phyloP scores from a whole-genome alignment of 2,888 invertebrate species.

The Lydus trimaculatus region DNA sequence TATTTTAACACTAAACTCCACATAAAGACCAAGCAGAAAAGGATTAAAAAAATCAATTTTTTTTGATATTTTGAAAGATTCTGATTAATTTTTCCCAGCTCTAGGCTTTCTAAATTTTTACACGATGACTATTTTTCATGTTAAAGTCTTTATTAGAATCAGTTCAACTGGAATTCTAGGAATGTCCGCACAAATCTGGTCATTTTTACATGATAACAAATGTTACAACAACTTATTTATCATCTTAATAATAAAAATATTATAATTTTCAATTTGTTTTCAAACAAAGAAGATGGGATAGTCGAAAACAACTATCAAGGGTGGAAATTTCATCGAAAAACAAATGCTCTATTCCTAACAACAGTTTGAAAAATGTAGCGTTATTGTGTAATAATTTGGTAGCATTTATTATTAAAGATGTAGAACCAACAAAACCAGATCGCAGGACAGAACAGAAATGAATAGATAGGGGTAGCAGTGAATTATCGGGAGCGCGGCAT shows the following conservation, averaged over 20 bases:
- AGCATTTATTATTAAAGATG: slow-evolving; percentile 57
- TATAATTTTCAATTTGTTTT: neutral
- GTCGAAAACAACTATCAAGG: no score
- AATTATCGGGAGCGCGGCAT: slow-evolving; percentile 61
- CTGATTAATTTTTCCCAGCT: neutral
- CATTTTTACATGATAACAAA: neutral
- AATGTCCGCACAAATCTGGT: neutral
- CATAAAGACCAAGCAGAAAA: no score
- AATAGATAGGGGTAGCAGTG: slow-evolving; percentile 60
- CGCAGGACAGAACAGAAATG: slow-evolving; percentile 46
- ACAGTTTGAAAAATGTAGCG: slow-evolving; percentile 50
- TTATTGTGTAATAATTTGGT: slow-evolving; percentile 56
- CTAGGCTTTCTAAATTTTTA: neutral
- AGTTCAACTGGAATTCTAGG: no score
- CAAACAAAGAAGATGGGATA: no score
- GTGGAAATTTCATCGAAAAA: neutral
- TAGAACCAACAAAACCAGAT: slow-evolving; percentile 44
- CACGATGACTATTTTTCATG: no score
- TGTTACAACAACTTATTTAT: no score
- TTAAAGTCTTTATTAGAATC: no score
- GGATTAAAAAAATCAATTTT: neutral
- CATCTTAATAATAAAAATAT: no score
- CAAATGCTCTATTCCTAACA: neutral
- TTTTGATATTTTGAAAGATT: neutral
- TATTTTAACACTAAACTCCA: no score